Evolutionary conservation across 2,113 vertebrate species (phyloP).

Genomic region (Oreamnos americanus): DNA sequence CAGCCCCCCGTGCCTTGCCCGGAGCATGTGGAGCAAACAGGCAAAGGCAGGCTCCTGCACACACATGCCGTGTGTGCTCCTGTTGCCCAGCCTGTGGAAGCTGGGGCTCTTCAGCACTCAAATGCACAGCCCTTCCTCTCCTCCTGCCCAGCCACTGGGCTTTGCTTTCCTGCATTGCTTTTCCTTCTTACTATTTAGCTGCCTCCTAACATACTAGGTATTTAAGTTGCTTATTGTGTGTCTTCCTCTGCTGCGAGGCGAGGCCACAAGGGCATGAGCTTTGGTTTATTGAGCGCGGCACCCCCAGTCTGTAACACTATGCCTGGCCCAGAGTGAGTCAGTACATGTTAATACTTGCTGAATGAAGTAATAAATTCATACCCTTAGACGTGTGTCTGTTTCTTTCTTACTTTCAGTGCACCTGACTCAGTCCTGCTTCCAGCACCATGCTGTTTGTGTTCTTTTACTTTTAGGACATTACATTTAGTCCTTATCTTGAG

Average conservation of each 20-base stretch:
- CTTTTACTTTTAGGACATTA: background rate
- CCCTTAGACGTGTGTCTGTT: background rate
- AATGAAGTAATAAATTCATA: background rate
- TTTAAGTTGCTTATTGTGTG: background rate
- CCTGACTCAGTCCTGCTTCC: background rate
- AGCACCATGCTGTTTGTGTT: background rate
- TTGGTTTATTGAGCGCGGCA: background rate
- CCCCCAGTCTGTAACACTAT: background rate
- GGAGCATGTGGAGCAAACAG: background rate
- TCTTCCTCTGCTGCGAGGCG: background rate
- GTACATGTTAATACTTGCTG: background rate
- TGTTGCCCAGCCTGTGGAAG: background rate
- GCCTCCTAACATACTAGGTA: background rate
- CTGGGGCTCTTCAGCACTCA: background rate
- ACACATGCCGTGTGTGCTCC: background rate
- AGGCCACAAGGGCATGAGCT: background rate
- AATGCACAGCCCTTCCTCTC: background rate
- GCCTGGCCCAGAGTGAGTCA: background rate
- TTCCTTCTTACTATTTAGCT: background rate
- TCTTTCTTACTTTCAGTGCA: background rate
- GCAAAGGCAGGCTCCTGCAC: background rate
- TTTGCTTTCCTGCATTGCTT: background rate
- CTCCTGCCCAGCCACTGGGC: rapidly evolving
- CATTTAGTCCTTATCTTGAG: background rate
- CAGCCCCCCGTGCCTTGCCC: background rate